phyloP scores from a whole-genome alignment of 2,888 invertebrate species.

The Drosophila subsilvestris region DNA sequence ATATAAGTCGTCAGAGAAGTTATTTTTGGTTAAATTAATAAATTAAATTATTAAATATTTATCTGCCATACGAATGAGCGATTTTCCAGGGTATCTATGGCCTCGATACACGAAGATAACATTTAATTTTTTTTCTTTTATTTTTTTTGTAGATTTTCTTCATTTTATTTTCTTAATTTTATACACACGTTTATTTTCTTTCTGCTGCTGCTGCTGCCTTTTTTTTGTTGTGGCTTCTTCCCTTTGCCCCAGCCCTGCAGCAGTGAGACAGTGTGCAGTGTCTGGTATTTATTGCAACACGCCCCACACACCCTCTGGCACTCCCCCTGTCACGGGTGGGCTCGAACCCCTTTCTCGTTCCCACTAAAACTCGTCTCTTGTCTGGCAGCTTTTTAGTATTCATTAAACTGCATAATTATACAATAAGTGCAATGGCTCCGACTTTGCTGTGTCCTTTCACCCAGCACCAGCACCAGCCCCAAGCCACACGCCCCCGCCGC shows the following conservation, averaged over 20 bases:
- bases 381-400: conserved; percentile 71
- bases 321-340: not conserved
- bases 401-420: conserved; percentile 78
- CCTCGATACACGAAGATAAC: not conserved
- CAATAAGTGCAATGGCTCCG: conserved; percentile 72
- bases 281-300: conserved; percentile 57
- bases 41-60: not conserved
- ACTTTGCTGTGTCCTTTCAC: conserved; percentile 29
- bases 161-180: conserved; percentile 73
- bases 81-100: not conserved
- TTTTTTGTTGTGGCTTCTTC: conserved; percentile 41
- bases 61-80: too few species aligned
- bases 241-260: not conserved
- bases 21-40: too few species aligned
- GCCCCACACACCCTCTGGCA: conserved; percentile 3
- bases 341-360: not conserved
- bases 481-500: conserved; percentile 24
- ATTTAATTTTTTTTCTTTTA: conserved; percentile 2
- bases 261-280: too few species aligned
- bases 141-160: conserved; percentile 33
- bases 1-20: too few species aligned
- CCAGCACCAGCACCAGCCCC: not conserved
- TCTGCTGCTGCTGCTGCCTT: conserved; percentile 43
- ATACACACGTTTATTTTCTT: conserved; percentile 67
- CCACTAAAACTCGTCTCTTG: not conserved